Evolutionary conservation across 1,140 invertebrate genomes (phyloP), one percentile per base, ranked within the genome.

Genomic region (Leucophenga varia): DNA sequence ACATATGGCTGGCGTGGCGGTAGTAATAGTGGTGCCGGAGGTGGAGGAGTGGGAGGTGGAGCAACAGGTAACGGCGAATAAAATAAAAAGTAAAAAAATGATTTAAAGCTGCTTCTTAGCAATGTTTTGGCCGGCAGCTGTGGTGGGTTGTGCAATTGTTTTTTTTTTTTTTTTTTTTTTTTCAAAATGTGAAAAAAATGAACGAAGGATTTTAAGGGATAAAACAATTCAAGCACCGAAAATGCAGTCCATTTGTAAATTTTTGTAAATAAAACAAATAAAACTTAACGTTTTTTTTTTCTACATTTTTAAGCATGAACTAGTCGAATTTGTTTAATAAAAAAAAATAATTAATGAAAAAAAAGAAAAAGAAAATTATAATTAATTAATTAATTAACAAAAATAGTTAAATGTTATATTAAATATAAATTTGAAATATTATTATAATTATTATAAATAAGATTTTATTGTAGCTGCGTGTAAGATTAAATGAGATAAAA

Each of bases 81-180:
- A n/a, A n/a, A n/a, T n/a, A n/a, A n/a, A n/a, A n/a, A n/a, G n/a
- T n/a, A n/a, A 55, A 14, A 10, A 32, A 38, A 35, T 16, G 18
- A 30, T 20, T 22, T 18, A 18, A 30, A 19, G 9, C 34, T 38
- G 38, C 12, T 43, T 42, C 37, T 34, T 37, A 20, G 36, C 40
- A n/a, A n/a, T n/a, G n/a, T n/a, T n/a, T n/a, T n/a, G n/a, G n/a
- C n/a, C n/a, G n/a, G 34, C 41, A 28, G 41, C 32, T 42, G 19
- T 30, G 42, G 35, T 36, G 28, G 9, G 35, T 30, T 43, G 52
- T 45, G 52, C 37, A n/a, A 35, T 10, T 43, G 47, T 47, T 41
- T 48, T 52, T 47, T 52, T 20, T 17, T 30, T 45, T 46, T 54
- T 43, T 54, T 43, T 52, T 35, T 39, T 22, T 38, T 35, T 36